Conservation (phyloP, 2,888 invertebrate species). For the Xanthia togata region DNA sequence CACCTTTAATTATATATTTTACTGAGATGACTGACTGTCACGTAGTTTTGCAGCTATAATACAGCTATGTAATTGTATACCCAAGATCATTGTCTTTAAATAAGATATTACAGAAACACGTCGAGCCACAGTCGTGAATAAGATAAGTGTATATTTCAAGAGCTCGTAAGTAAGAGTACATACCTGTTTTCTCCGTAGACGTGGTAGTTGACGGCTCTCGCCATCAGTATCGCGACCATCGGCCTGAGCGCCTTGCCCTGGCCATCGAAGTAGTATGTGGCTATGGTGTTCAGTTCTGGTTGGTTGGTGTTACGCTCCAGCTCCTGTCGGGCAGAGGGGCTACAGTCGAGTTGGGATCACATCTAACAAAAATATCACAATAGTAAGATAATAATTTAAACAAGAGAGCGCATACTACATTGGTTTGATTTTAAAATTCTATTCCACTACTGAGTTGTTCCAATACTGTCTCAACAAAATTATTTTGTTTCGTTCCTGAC, state of each 20-base stretch:
- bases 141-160: conserved; percentile 12
- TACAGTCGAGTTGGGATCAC: conserved; percentile 82
- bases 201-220: conserved; percentile 97
- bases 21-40: conserved; percentile 14
- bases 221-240: conserved; percentile 98
- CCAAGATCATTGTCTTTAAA: conserved; percentile 10
- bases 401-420: conserved; percentile 30
- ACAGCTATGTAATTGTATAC: not conserved
- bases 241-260: conserved; percentile 99
- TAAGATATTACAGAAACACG: conserved; percentile 7
- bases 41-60: conserved; percentile 20
- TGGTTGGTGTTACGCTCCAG: conserved; percentile 95
- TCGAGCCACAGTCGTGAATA: conserved; percentile 2
- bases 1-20: too few species aligned
- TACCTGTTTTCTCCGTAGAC: conserved; percentile 96
- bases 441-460: not conserved
- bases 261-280: conserved; percentile 99
- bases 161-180: conserved; percentile 64
- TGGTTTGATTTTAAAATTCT: not conserved
- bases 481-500: not conserved
- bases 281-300: conserved; percentile 96
- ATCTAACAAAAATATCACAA: conserved; percentile 53
- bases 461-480: not conserved
- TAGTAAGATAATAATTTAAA: conserved; percentile 14
- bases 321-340: conserved; percentile 89